A percentile compares a stretch with the other conserved stretches of the same genome.
Evolutionary conservation across 2,888 invertebrate species (phyloP).

Genomic region (Serrognathus titanus): DNA sequence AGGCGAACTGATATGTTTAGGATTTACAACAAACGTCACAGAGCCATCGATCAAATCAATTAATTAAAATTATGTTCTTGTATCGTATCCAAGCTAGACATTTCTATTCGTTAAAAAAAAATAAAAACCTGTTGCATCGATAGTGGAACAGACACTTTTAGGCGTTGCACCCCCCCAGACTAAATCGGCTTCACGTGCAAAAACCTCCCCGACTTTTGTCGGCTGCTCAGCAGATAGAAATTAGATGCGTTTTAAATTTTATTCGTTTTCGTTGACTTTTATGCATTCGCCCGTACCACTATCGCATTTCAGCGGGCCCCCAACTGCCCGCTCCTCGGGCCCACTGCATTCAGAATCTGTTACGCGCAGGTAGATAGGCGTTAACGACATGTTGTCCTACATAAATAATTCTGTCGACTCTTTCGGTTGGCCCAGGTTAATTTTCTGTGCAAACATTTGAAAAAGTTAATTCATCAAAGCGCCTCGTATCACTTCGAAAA

Average conservation of each 20-base stretch:
- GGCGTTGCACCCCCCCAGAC: constrained; percentile 4
- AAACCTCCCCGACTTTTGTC: constrained; percentile 32
- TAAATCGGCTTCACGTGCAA: constrained; percentile 27
- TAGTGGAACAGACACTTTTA: constrained; percentile 7
- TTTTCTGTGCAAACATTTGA: constrained; percentile 41
- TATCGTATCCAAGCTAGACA: too few relatives aligned
- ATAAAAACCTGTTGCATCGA: background rate
- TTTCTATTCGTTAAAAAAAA: too few relatives aligned
- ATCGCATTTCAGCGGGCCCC: constrained; percentile 22
- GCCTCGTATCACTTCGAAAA: constrained; percentile 16
- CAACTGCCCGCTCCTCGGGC: background rate
- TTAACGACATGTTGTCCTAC: constrained; percentile 38
- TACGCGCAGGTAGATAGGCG: constrained; percentile 27
- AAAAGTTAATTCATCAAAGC: constrained; percentile 32
- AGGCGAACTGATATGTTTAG: too few relatives aligned
- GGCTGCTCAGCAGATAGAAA: constrained; percentile 32
- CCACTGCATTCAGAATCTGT: constrained; percentile 26
- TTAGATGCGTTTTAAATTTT: constrained; percentile 36
- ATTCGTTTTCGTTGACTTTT: constrained; percentile 39
- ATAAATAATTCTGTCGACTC: constrained; percentile 41
- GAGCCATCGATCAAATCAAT: too few relatives aligned
- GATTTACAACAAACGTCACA: too few relatives aligned
- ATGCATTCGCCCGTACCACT: constrained; percentile 28
- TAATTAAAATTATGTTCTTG: too few relatives aligned
- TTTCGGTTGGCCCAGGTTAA: constrained; percentile 35